These are phyloP conservation scores for Gobiocypris rarus DNA, from an alignment of 2,113 vertebrate genomes.

Conservation along the genomic window DNA sequence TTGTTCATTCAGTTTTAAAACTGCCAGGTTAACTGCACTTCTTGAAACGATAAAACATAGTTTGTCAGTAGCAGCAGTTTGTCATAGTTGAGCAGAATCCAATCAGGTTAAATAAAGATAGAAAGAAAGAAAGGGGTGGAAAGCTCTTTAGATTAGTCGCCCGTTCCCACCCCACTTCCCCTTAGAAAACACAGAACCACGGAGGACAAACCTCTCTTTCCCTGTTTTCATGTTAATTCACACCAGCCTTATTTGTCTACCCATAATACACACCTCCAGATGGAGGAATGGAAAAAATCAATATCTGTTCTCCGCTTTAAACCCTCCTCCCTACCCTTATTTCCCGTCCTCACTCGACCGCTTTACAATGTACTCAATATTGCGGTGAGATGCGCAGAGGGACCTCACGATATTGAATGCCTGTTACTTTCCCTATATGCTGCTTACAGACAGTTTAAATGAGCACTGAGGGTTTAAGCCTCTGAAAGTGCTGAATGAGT, in stretches of 20 bases:
- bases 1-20: slow-evolving; percentile 99
- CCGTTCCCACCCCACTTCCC: not conserved
- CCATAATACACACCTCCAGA: slow-evolving; percentile 42
- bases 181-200: slow-evolving; percentile 28
- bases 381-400: slow-evolving; percentile 54
- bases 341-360: slow-evolving; percentile 17
- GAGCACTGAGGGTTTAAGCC: slow-evolving; percentile 42
- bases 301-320: slow-evolving; percentile 24
- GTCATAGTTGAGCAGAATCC: slow-evolving; percentile 72
- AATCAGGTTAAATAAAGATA: slow-evolving; percentile 56
- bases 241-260: slow-evolving; percentile 33
- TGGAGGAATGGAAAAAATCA: slow-evolving; percentile 52
- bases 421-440: slow-evolving; percentile 50
- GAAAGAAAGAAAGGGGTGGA: slow-evolving; percentile 52
- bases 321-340: slow-evolving; percentile 14
- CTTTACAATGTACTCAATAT: slow-evolving; percentile 54
- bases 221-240: slow-evolving; percentile 42
- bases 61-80: slow-evolving; percentile 84
- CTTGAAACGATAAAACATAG: slow-evolving; percentile 99
- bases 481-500: slow-evolving; percentile 56
- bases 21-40: slow-evolving; percentile 99
- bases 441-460: slow-evolving; percentile 50
- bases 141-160: slow-evolving; percentile 41
- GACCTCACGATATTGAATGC: slow-evolving; percentile 50
- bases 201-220: slow-evolving; percentile 55